These are phyloP conservation scores for Drosophila sturtevanti DNA, from an alignment of 1,140 invertebrate genomes.

Conservation along the genomic window DNA sequence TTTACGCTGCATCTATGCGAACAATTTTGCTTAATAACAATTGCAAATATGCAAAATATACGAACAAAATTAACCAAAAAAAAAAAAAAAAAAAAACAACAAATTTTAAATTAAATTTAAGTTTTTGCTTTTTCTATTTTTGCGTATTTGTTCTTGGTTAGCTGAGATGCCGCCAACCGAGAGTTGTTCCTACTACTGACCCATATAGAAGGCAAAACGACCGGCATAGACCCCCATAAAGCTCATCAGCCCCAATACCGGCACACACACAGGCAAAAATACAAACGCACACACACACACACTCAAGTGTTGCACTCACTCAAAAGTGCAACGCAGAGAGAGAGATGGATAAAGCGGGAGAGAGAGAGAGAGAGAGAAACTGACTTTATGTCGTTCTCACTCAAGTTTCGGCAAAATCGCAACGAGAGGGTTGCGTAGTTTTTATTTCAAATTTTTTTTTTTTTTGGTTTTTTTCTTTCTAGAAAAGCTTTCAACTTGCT, in stretches of 20 bases:
- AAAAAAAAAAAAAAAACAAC: constrained; percentile 35
- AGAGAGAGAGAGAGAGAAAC: background rate
- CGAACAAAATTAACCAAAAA: constrained; percentile 21
- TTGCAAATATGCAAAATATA: background rate
- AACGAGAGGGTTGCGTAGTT: constrained; percentile 49
- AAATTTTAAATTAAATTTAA: constrained; percentile 14
- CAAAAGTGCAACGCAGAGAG: constrained; percentile 24
- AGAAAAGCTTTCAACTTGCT: constrained; percentile 43
- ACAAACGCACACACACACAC: constrained; percentile 17
- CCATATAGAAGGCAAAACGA: constrained; percentile 55
- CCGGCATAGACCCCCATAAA: constrained; percentile 59
- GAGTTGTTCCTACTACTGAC: constrained; percentile 74
- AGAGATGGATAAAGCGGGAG: constrained; percentile 15
- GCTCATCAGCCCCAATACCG: constrained; percentile 36
- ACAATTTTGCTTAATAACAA: constrained; percentile 11
- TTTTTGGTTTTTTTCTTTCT: too few species aligned
- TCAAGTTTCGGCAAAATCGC: constrained; percentile 45
- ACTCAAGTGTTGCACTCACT: constrained; percentile 54
- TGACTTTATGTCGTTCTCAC: constrained; percentile 31
- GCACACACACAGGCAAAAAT: constrained; percentile 27
- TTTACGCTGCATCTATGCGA: constrained; percentile 6
- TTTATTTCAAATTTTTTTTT: too few species aligned
- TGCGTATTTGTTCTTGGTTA: constrained; percentile 36
- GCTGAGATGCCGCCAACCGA: constrained; percentile 55
- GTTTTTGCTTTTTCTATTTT: constrained; percentile 14